Evolutionary conservation across 2,113 vertebrate species (phyloP), one percentile per base, ranked within the genome.

Genomic region (Peromyscus polionotus): DNA sequence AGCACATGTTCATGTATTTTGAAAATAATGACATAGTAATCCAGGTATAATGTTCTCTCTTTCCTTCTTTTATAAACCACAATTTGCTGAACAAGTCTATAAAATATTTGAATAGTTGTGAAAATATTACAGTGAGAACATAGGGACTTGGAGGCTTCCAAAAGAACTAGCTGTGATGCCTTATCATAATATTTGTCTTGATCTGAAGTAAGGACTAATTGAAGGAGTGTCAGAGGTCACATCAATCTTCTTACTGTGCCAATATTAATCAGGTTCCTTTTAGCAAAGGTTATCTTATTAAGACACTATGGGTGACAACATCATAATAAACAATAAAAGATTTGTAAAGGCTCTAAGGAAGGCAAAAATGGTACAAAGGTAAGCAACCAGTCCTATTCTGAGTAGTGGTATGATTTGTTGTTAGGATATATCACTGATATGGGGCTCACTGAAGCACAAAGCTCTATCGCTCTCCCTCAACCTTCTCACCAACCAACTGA

Each of bases 41-140:
- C n/a, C 22, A 79, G 26, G 57, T 68, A 79, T 92, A n/a, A 68
- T 85, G 79, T 96, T 24, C 11, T 12, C 3, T 7, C 26, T 85
- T 97, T 96, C 75, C 86, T 76, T 72, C 83, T 70, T 68, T 86
- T 89, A 73, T 36, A 96, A 76, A 89, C 28, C 19, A 70, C 42
- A 86, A 4, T 63, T 13, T 24, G 72, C 42, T 67, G 45, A 91
- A 57, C 7, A 93, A 51, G 9, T 39, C 65, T 88, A 8, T 83
- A 77, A 83, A 19, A 5, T 93, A 61, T 94, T 94, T 67, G 16
- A 54, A 91, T 77, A 87, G n/a, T 90, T 83, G 17, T 81, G 39
- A 42, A 39, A 91, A 7, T 45, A 42, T 86, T 77, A 89, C 57
- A 42, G 17, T 67, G 68, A 63, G 94, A 87, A 48, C 6, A 31